Conservation (phyloP, 2,888 invertebrate species). For the Byasa hedistus region DNA sequence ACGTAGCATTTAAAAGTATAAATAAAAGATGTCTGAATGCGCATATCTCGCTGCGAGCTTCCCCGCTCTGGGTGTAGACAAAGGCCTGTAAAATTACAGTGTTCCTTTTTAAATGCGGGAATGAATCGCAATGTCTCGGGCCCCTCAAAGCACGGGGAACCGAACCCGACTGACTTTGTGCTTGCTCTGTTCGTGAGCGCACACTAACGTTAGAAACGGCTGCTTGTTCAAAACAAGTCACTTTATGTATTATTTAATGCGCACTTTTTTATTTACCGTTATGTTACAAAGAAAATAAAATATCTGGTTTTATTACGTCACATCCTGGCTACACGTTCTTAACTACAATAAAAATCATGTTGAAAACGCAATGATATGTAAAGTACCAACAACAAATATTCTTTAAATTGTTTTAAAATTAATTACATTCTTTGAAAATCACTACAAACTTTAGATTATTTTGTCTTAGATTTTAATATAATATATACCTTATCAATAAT, state of each 20-base stretch:
- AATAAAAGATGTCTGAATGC: conserved; percentile 73
- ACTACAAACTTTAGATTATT: too few relatives aligned
- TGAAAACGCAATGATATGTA: too few relatives aligned
- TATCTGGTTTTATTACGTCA: background rate
- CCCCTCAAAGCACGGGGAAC: conserved; percentile 72
- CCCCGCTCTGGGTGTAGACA: conserved; percentile 59
- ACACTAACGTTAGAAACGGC: conserved; percentile 39
- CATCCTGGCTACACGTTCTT: too few relatives aligned
- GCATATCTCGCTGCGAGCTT: conserved; percentile 71
- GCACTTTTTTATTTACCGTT: conserved; percentile 25
- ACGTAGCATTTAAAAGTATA: conserved; percentile 69
- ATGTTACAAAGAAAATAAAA: background rate
- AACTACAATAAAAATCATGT: too few relatives aligned
- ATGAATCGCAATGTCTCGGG: conserved; percentile 75
- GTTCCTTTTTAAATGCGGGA: conserved; percentile 76
- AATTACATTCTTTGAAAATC: too few relatives aligned
- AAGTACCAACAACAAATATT: too few relatives aligned
- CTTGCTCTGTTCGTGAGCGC: conserved; percentile 51
- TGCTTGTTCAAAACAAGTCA: conserved; percentile 15
- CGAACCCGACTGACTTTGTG: conserved; percentile 48
- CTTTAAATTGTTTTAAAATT: too few relatives aligned
- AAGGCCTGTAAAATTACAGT: conserved; percentile 77
- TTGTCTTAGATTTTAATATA: too few relatives aligned
- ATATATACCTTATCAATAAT: too few relatives aligned
- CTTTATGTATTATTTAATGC: conserved; percentile 27